These are phyloP conservation scores for Parapristionchus giblindavisi DNA, from an alignment of 2,888 invertebrate species.

Conservation along the genomic window DNA sequence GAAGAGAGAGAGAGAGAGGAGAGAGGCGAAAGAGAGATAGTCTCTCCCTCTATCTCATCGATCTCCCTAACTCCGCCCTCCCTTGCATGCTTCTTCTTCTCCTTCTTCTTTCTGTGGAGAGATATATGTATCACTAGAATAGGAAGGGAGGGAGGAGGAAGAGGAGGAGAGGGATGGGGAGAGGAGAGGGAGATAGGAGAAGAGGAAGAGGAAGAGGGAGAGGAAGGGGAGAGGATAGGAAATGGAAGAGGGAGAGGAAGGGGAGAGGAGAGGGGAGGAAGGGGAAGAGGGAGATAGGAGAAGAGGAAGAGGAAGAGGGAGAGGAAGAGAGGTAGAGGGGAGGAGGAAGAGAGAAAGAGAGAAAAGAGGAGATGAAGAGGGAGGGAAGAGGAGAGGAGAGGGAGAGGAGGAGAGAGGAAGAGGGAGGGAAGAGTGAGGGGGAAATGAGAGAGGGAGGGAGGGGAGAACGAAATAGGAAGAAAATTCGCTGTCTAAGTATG, in stretches of 20 bases:
- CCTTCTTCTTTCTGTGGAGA: slow-evolving; percentile 27
- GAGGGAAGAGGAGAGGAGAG: slow-evolving; percentile 40
- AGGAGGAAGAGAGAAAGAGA: slow-evolving; percentile 18
- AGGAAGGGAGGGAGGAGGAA: slow-evolving; percentile 27
- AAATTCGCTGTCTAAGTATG: no score
- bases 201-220: slow-evolving; percentile 28
- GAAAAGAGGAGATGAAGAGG: slow-evolving; percentile 11
- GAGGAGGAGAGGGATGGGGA: not conserved
- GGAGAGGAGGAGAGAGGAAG: not conserved
- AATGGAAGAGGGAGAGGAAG: not conserved
- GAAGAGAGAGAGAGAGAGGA: slow-evolving; percentile 5
- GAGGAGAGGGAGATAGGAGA: slow-evolving; percentile 38
- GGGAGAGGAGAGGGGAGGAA: not conserved
- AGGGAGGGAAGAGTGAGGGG: not conserved
- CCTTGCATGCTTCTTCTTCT: slow-evolving; percentile 12
- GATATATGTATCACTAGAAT: slow-evolving; percentile 37
- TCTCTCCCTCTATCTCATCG: not conserved
- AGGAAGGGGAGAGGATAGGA: not conserved
- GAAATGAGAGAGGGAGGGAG: not conserved
- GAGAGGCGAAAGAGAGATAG: slow-evolving; percentile 34
- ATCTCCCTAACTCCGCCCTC: slow-evolving; percentile 6
- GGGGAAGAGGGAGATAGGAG: slow-evolving; percentile 13
- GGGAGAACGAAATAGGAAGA: no score
- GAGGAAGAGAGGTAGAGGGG: slow-evolving; percentile 19
- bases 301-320: slow-evolving; percentile 11